Evolutionary conservation across 1,140 invertebrate species (phyloP).

Genomic region (Macrocentrus cingulum): DNA sequence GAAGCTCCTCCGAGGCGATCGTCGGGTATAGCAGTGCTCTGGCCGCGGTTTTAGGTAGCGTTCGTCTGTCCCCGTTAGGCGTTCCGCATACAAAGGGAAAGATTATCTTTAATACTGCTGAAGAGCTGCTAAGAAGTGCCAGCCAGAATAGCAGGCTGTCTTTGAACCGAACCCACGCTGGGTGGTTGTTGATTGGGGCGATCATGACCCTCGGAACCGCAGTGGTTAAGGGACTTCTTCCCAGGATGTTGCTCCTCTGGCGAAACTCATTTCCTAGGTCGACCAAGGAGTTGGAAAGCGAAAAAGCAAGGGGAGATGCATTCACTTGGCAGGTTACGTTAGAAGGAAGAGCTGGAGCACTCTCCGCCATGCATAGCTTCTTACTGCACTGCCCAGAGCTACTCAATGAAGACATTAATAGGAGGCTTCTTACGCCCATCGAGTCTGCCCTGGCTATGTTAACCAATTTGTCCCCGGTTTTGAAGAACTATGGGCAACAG

Average conservation of each 20-base stretch:
- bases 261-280: slow-evolving; percentile 96
- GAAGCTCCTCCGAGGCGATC: slow-evolving; percentile 91
- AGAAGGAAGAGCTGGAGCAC: slow-evolving; percentile 92
- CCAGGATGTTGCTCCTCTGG: slow-evolving; percentile 94
- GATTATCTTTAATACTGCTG: slow-evolving; percentile 94
- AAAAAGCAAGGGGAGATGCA: slow-evolving; percentile 95
- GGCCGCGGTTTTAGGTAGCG: slow-evolving; percentile 89
- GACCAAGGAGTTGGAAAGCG: slow-evolving; percentile 92
- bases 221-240: slow-evolving; percentile 85
- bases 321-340: slow-evolving; percentile 99
- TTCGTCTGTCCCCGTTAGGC: slow-evolving; percentile 86
- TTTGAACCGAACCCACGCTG: slow-evolving; percentile 91
- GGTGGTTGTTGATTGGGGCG: slow-evolving; percentile 95
- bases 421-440: slow-evolving; percentile 84
- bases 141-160: slow-evolving; percentile 95
- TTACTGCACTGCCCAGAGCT: slow-evolving; percentile 87
- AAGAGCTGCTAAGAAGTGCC: slow-evolving; percentile 95
- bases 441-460: slow-evolving; percentile 94
- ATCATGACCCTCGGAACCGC: slow-evolving; percentile 92
- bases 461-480: slow-evolving; percentile 79
- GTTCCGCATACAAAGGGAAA: slow-evolving; percentile 96
- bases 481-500: slow-evolving; percentile 91
- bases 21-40: slow-evolving; percentile 91
- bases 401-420: slow-evolving; percentile 87
- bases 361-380: slow-evolving; percentile 94